Conservation (phyloP, 2,888 invertebrate species). For the Ectobius pallidus region DNA sequence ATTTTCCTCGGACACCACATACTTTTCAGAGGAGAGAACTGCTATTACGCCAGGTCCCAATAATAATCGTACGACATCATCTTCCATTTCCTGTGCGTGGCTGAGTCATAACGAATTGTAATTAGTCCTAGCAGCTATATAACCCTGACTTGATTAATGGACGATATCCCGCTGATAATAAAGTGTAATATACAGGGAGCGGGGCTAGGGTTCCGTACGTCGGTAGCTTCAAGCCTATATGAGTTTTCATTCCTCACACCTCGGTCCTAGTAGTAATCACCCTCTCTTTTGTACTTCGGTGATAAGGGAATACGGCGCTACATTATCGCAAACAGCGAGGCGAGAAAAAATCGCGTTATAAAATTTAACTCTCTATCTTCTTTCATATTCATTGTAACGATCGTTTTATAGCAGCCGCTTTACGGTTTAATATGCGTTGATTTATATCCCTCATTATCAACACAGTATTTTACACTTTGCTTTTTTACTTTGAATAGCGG, state of each 20-base stretch:
- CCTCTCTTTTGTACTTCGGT: background rate
- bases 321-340: background rate
- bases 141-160: slow-evolving; percentile 16
- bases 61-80: background rate
- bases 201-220: background rate
- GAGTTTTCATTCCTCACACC: slow-evolving; percentile 17
- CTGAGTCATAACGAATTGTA: slow-evolving; percentile 10
- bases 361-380: background rate
- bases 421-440: no score
- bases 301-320: slow-evolving; percentile 6
- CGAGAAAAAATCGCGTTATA: background rate
- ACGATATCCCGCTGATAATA: slow-evolving; percentile 14
- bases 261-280: background rate
- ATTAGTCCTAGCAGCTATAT: background rate
- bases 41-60: background rate
- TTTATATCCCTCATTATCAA: no score
- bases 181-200: slow-evolving; percentile 10
- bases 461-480: no score
- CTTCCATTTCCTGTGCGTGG: background rate
- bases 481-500: no score
- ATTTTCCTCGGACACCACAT: background rate
- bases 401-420: background rate
- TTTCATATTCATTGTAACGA: background rate
- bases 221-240: background rate
- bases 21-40: background rate